A percentile compares a stretch with the other conserved stretches of the same genome.
Evolutionary conservation across 1,140 invertebrate genomes (phyloP).

Genomic region (Drosophila subobscura): DNA sequence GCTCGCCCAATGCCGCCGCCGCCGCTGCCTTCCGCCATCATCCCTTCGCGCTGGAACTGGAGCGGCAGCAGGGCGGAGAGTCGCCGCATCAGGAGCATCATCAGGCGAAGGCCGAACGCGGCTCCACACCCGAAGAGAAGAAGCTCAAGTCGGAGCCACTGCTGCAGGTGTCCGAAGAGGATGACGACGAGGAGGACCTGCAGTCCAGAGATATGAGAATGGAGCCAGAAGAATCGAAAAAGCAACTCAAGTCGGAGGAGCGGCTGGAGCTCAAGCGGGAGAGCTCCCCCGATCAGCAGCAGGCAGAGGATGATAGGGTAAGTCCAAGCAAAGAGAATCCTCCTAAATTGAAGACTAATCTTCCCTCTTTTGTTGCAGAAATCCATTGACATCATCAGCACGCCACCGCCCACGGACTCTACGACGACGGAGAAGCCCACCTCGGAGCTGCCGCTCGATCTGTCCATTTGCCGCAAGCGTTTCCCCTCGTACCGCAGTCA

Average conservation of each 20-base stretch:
- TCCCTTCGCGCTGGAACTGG: constrained; percentile 29
- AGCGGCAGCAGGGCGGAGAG: constrained; percentile 4
- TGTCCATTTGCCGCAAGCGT: constrained; percentile 86
- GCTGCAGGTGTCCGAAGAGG: constrained; percentile 44
- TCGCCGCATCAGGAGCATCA: neutral
- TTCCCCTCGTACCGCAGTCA: neutral
- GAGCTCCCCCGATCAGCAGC: constrained; percentile 32
- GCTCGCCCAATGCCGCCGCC: constrained; percentile 42
- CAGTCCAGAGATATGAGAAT: constrained; percentile 17
- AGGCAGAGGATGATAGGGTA: constrained; percentile 69
- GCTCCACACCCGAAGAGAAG: constrained; percentile 15
- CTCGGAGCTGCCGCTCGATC: constrained; percentile 89
- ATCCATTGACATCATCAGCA: constrained; percentile 77
- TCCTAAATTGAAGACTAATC: neutral
- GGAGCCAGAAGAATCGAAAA: constrained; percentile 8
- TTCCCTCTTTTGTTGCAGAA: constrained; percentile 42
- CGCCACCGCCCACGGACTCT: constrained; percentile 60
- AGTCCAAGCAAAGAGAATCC: neutral
- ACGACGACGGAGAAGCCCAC: constrained; percentile 26
- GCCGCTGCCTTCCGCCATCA: constrained; percentile 49
- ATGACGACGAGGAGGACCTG: constrained; percentile 38
- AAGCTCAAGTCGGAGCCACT: constrained; percentile 43
- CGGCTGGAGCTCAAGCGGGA: constrained; percentile 16
- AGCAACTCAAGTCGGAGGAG: constrained; percentile 10
- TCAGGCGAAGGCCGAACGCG: constrained; percentile 6